Conservation (phyloP, 30 jellyfish, hydroid and myxozoan genomes). For the Hydractinia echinata region DNA sequence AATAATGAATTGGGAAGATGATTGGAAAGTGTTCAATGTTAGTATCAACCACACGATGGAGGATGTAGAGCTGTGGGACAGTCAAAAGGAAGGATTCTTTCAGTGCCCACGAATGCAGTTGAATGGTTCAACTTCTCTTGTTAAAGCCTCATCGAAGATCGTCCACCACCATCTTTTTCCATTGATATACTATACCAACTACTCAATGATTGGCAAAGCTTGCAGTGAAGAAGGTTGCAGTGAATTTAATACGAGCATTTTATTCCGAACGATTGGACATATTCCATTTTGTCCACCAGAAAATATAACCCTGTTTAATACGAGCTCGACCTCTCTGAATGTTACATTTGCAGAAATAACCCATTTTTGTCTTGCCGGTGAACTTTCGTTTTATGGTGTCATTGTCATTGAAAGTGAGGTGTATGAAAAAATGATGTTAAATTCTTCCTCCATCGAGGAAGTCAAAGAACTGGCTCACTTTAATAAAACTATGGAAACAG, state of each 20-base stretch:
- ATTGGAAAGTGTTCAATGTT: neutral
- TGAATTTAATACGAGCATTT: neutral
- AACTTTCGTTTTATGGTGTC: neutral
- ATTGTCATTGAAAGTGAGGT: neutral
- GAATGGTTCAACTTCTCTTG: too few relatives aligned
- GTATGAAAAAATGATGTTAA: neutral
- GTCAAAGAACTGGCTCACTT: too few relatives aligned
- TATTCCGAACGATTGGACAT: neutral
- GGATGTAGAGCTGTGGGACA: neutral
- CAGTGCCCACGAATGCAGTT: too few relatives aligned
- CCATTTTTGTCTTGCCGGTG: constrained; percentile 3
- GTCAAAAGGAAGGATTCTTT: neutral
- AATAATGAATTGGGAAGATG: neutral
- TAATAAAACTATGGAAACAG: neutral
- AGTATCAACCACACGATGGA: neutral
- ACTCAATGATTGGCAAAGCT: constrained; percentile 9
- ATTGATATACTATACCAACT: constrained; percentile 1
- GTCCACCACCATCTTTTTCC: neutral
- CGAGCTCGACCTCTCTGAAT: neutral
- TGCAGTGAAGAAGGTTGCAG: constrained; percentile 27
- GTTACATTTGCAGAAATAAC: neutral
- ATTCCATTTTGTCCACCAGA: constrained; percentile 12
- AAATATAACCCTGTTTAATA: neutral
- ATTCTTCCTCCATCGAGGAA: neutral
- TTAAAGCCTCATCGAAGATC: neutral